These are phyloP conservation scores for Myiopsitta monachus DNA, from an alignment of 2,113 vertebrate species.

Conservation along the genomic window DNA sequence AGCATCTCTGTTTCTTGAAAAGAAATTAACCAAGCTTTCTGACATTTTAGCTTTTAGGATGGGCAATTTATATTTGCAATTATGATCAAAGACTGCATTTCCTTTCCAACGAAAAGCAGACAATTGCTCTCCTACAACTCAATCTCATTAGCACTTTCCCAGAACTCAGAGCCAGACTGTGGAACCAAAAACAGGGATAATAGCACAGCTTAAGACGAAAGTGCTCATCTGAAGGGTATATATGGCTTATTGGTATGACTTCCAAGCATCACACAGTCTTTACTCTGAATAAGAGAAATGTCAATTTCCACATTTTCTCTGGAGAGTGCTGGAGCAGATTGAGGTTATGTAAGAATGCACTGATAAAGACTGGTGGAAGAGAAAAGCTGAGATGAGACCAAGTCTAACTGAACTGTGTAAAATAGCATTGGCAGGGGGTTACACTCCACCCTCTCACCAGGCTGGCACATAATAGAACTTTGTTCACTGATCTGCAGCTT, in stretches of 20 bases:
- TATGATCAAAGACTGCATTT: conserved; percentile 42
- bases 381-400: background rate
- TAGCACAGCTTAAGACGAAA: background rate
- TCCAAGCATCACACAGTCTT: background rate
- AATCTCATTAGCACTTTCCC: background rate
- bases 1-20: background rate
- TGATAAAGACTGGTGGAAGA: background rate
- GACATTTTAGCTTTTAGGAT: conserved; percentile 1
- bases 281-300: background rate
- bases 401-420: background rate
- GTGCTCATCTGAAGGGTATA: background rate
- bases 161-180: background rate
- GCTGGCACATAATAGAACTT: background rate
- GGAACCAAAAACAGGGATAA: background rate
- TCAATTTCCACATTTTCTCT: background rate
- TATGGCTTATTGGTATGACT: background rate
- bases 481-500: background rate
- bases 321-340: background rate
- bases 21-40: conserved; percentile 15
- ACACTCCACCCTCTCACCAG: background rate
- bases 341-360: background rate
- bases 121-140: background rate
- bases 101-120: background rate
- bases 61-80: conserved; percentile 15
- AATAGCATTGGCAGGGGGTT: background rate